Evolutionary conservation across 2,797 vertebrate genomes (phyloP).

Genomic region (Macropus fuliginosus): DNA sequence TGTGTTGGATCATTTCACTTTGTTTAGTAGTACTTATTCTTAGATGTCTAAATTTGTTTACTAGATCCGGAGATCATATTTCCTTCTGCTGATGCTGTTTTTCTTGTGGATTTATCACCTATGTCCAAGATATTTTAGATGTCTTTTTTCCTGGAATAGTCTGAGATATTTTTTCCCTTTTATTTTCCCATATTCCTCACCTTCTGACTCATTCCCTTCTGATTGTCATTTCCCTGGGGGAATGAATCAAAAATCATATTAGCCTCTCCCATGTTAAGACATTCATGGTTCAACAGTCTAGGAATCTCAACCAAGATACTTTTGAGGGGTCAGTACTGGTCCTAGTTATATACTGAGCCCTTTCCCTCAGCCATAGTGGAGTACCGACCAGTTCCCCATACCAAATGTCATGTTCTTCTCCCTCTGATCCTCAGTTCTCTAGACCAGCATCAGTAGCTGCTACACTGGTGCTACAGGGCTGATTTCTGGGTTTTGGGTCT

Average conservation of each 20-base stretch:
- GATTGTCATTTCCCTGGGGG: no score
- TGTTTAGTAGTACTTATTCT: not conserved
- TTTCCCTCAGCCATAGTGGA: not conserved
- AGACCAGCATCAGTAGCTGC: not conserved
- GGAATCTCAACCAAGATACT: not conserved
- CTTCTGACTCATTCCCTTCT: not conserved
- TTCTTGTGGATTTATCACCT: not conserved
- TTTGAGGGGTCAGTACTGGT: not conserved
- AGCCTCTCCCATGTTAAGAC: not conserved
- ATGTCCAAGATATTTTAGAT: not conserved
- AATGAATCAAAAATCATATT: not conserved
- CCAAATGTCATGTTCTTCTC: not conserved
- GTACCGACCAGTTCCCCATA: not conserved
- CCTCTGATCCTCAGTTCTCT: not conserved
- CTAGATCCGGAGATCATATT: not conserved
- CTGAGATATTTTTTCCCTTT: not conserved
- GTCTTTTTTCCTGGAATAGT: not conserved
- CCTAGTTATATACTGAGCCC: not conserved
- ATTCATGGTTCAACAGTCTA: not conserved
- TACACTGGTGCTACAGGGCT: not conserved
- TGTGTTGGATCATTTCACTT: not conserved
- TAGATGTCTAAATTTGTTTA: not conserved
- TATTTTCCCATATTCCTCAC: not conserved
- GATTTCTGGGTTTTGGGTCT: not conserved
- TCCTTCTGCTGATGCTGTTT: not conserved